A percentile compares a stretch with the other conserved stretches of the same genome.
Evolutionary conservation across 2,888 invertebrate species (phyloP).

Genomic region (Heliconius charithonia): DNA sequence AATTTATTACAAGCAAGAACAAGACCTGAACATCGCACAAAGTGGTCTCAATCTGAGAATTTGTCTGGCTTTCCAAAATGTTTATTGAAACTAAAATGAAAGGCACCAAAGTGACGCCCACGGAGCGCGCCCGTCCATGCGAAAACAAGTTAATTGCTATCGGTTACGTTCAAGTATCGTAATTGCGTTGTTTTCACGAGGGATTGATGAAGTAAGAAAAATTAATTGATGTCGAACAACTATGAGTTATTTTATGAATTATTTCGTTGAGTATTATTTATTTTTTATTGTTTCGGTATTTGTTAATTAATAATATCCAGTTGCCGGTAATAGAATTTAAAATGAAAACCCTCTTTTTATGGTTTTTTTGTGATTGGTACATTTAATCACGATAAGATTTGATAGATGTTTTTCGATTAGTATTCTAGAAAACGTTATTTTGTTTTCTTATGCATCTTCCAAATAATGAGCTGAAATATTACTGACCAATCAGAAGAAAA

Average conservation of each 20-base stretch:
- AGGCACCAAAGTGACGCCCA: conserved; percentile 24
- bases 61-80: conserved; percentile 31
- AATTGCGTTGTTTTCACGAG: conserved; percentile 76
- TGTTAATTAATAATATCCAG: not conserved
- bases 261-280: conserved; percentile 51
- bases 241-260: conserved; percentile 33
- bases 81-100: conserved; percentile 33
- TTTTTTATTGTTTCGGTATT: not conserved
- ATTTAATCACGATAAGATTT: no score
- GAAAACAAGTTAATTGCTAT: conserved; percentile 72
- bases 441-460: no score
- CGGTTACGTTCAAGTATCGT: conserved; percentile 75
- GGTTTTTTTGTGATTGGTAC: not conserved
- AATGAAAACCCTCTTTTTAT: not conserved
- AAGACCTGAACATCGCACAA: not conserved
- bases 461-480: no score
- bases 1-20: not conserved
- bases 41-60: conserved; percentile 11
- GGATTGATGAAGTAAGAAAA: conserved; percentile 77
- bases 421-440: no score
- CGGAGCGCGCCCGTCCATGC: conserved; percentile 28
- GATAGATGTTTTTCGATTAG: no score
- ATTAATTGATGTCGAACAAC: conserved; percentile 67
- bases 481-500: no score
- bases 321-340: not conserved